Percentiles rank a stretch among this genome's conserved stretches.
These are phyloP conservation scores for Spilosoma lubricipeda DNA, from an alignment of 2,888 invertebrate genomes.

Conservation along the genomic window DNA sequence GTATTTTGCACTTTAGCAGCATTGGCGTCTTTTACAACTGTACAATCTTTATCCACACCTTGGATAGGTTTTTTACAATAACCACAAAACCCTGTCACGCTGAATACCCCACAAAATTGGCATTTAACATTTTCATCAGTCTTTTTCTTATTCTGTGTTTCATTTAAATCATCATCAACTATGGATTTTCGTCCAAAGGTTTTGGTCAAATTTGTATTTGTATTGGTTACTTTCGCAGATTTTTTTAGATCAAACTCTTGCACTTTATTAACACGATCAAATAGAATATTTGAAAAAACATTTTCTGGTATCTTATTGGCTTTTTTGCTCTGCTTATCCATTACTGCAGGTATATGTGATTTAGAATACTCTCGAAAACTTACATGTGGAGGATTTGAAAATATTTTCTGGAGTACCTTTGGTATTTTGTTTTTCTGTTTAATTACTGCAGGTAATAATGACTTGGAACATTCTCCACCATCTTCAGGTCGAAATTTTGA, in stretches of 20 bases:
- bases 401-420: neutral
- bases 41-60: slow-evolving; percentile 6
- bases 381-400: neutral
- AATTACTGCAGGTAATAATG: neutral
- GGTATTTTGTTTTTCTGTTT: neutral
- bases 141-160: neutral
- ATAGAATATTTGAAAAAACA: neutral
- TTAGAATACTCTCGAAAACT: neutral
- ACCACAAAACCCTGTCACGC: slow-evolving; percentile 54
- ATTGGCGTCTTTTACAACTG: neutral
- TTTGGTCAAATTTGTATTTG: neutral
- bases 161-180: slow-evolving; percentile 38
- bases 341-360: neutral
- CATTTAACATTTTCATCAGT: slow-evolving; percentile 38
- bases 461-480: neutral
- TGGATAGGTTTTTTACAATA: slow-evolving; percentile 53
- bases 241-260: neutral
- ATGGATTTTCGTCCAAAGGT: slow-evolving; percentile 45
- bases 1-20: neutral
- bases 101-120: slow-evolving; percentile 65
- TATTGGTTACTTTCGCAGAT: neutral
- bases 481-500: neutral
- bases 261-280: neutral
- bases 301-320: neutral
- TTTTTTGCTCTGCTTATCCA: neutral